Conservation (phyloP, 2,113 vertebrate genomes). For the Dasypus novemcinctus region DNA sequence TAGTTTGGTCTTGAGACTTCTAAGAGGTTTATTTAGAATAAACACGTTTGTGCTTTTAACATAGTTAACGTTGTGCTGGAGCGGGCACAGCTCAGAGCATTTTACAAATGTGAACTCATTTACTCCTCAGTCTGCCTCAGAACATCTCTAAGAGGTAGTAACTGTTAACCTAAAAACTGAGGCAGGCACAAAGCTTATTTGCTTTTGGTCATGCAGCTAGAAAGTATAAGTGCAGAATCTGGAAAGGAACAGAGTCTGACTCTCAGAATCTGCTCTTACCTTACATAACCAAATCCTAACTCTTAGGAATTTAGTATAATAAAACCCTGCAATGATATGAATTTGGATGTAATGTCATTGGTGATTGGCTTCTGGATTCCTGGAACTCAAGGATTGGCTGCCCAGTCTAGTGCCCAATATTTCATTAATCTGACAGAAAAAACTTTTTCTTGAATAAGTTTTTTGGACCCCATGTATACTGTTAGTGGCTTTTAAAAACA, state of each 20-base stretch:
- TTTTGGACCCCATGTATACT: neutral
- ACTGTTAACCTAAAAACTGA: neutral
- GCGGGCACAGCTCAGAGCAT: neutral
- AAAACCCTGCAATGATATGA: neutral
- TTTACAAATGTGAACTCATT: neutral
- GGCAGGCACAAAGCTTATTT: neutral
- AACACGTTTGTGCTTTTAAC: neutral
- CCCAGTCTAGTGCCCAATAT: neutral
- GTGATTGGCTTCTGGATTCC: neutral
- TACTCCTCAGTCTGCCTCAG: neutral
- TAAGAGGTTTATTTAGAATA: neutral
- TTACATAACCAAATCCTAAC: neutral
- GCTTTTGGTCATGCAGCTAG: neutral
- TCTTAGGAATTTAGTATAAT: neutral
- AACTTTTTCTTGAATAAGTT: neutral
- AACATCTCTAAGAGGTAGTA: neutral
- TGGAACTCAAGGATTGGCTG: neutral
- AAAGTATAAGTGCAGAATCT: neutral
- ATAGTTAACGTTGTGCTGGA: neutral
- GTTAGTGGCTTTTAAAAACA: neutral
- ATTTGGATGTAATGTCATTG: neutral
- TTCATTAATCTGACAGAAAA: constrained; percentile 5
- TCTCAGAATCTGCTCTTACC: neutral
- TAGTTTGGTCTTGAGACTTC: neutral
- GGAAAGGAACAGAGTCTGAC: neutral